Evolutionary conservation across 1,140 invertebrate genomes (phyloP).

Genomic region (Lepidurus packardi): DNA sequence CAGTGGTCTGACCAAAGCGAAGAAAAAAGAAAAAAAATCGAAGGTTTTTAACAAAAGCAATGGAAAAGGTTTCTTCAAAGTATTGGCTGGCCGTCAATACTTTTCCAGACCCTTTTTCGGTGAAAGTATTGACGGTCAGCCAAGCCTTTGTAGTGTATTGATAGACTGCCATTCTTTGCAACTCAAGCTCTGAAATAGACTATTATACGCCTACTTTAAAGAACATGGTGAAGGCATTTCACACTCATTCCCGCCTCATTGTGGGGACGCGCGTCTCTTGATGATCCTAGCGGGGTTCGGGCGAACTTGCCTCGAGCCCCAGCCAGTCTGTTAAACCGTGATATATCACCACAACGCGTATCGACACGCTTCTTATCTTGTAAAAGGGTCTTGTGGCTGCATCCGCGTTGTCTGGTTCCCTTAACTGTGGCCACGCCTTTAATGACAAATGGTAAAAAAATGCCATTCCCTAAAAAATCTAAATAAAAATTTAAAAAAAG

Average conservation of each 20-base stretch:
- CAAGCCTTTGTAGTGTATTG: not conserved
- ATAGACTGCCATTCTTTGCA: no score
- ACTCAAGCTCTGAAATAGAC: not conserved
- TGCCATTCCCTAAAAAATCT: not conserved
- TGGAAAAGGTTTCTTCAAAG: no score
- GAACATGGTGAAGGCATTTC: not conserved
- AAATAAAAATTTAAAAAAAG: not conserved
- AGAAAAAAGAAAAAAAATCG: no score
- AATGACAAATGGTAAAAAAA: conserved; percentile 7
- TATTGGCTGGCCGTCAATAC: no score
- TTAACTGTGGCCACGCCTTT: conserved; percentile 14
- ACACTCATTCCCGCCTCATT: conserved; percentile 8
- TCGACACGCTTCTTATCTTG: conserved; percentile 21
- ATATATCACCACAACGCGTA: conserved; percentile 19
- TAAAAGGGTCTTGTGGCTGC: conserved; percentile 21
- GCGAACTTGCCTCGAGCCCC: not conserved
- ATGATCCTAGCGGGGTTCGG: not conserved
- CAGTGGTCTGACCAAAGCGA: no score
- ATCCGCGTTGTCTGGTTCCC: conserved; percentile 12
- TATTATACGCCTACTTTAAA: conserved; percentile 4
- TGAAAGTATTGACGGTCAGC: not conserved
- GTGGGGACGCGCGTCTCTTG: not conserved
- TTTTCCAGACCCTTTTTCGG: not conserved
- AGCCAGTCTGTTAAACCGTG: not conserved
- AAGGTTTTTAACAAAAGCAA: no score